Conservation (phyloP, 2,113 vertebrate species). For the Scartelaos histophorus region DNA sequence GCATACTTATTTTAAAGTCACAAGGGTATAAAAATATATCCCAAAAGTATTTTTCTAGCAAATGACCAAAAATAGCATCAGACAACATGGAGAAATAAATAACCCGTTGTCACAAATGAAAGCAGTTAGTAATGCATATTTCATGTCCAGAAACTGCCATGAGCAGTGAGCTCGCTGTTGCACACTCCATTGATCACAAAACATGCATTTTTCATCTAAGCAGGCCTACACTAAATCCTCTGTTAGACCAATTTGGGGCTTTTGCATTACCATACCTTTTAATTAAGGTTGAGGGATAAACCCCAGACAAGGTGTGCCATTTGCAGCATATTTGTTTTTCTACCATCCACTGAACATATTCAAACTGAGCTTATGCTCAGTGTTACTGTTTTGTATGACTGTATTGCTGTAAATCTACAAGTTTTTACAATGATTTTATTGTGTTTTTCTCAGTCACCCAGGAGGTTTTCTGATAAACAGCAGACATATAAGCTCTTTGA, state of each 20-base stretch:
- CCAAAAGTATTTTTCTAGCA: background rate
- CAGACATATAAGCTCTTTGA: background rate
- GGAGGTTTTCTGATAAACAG: too few species aligned
- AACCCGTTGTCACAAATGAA: background rate
- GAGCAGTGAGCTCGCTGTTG: background rate
- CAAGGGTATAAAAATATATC: background rate
- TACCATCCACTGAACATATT: slow-evolving; percentile 14
- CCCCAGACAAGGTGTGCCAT: slow-evolving; percentile 7
- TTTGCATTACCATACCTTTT: slow-evolving; percentile 8
- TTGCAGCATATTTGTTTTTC: slow-evolving; percentile 28
- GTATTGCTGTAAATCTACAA: background rate
- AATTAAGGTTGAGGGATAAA: slow-evolving; percentile 6
- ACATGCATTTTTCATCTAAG: slow-evolving; percentile 5
- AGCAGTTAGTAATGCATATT: background rate
- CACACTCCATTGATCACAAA: background rate
- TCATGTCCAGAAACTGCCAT: background rate
- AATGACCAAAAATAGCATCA: background rate
- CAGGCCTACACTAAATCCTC: background rate
- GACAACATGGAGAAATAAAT: background rate
- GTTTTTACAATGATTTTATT: background rate
- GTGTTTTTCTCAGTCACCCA: too few species aligned
- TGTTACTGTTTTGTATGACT: slow-evolving; percentile 14
- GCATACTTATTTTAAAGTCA: background rate
- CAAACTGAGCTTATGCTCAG: slow-evolving; percentile 35
- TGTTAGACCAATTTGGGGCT: background rate